Evolutionary conservation across 2,888 invertebrate genomes (phyloP).

Genomic region (Phengaris alcon): DNA sequence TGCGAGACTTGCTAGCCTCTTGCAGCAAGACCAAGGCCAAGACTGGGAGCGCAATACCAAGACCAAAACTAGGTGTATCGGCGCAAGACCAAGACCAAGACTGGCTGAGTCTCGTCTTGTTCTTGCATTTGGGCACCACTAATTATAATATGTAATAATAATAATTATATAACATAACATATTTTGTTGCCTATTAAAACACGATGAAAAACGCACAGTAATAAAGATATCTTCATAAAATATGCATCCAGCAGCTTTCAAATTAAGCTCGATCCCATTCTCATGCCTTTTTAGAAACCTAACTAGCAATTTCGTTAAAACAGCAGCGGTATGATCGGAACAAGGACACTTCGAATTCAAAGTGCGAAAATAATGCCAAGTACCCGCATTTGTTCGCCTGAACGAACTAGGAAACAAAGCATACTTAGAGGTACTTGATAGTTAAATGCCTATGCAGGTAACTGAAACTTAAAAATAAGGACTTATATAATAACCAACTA

Average conservation of each 20-base stretch:
- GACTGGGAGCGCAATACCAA: too few species aligned
- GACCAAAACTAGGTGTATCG: too few species aligned
- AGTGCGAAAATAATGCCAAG: constrained; percentile 39
- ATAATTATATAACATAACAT: too few species aligned
- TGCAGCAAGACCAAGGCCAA: too few species aligned
- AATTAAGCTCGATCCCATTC: neutral
- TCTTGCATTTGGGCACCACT: too few species aligned
- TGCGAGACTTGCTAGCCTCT: too few species aligned
- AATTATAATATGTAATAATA: too few species aligned
- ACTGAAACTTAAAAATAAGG: neutral
- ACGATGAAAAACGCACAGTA: too few species aligned
- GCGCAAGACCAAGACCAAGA: too few species aligned
- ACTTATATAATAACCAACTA: neutral
- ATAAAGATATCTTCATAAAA: neutral
- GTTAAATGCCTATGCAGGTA: constrained; percentile 25
- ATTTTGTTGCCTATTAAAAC: too few species aligned
- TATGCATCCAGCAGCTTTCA: neutral
- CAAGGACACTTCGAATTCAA: constrained; percentile 35
- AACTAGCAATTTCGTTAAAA: constrained; percentile 31
- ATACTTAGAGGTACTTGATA: constrained; percentile 23
- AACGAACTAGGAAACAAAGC: constrained; percentile 32
- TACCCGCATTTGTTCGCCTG: constrained; percentile 43
- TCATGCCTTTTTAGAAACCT: neutral
- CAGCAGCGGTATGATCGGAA: constrained; percentile 36
- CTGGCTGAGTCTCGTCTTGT: too few species aligned